Conservation (phyloP, 92 coral and sea anemone species). For the Montipora capitata region DNA sequence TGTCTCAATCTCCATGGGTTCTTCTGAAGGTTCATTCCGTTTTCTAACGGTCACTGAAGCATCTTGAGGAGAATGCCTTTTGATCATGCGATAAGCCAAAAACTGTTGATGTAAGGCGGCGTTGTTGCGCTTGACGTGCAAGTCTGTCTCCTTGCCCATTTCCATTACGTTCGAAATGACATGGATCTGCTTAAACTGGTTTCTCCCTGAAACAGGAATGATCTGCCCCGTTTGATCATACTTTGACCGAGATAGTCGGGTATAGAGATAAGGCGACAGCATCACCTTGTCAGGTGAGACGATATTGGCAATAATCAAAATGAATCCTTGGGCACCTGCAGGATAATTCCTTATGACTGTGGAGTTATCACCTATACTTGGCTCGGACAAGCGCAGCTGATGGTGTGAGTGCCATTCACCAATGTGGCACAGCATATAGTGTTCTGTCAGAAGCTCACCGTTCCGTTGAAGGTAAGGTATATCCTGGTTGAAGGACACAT, state of each 20-base stretch:
- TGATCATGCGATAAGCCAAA: background rate
- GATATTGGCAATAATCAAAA: slow-evolving; percentile 89
- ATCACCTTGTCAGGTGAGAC: slow-evolving; percentile 25
- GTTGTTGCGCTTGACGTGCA: background rate
- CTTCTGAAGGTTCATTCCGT: background rate
- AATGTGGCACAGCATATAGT: slow-evolving; percentile 88
- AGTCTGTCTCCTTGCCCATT: slow-evolving; percentile 38
- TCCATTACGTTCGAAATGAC: background rate
- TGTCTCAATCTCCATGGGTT: background rate
- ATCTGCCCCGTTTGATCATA: slow-evolving; percentile 44
- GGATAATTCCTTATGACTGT: slow-evolving; percentile 86
- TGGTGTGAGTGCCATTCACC: slow-evolving; percentile 99
- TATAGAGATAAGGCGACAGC: slow-evolving; percentile 72
- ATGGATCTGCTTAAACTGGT: slow-evolving; percentile 28
- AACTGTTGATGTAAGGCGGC: background rate
- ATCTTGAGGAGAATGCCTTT: background rate
- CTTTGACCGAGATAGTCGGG: background rate
- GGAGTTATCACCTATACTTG: slow-evolving; percentile 84
- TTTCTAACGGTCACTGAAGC: background rate
- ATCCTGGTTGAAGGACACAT: slow-evolving; percentile 87
- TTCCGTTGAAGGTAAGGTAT: slow-evolving; percentile 78
- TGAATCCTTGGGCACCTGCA: slow-evolving; percentile 76
- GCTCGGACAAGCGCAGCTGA: slow-evolving; percentile 72
- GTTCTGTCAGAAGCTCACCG: slow-evolving; percentile 74
- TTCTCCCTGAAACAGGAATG: background rate